phyloP scores from a whole-genome alignment of 1,140 invertebrate species.

The Augochlora pura region DNA sequence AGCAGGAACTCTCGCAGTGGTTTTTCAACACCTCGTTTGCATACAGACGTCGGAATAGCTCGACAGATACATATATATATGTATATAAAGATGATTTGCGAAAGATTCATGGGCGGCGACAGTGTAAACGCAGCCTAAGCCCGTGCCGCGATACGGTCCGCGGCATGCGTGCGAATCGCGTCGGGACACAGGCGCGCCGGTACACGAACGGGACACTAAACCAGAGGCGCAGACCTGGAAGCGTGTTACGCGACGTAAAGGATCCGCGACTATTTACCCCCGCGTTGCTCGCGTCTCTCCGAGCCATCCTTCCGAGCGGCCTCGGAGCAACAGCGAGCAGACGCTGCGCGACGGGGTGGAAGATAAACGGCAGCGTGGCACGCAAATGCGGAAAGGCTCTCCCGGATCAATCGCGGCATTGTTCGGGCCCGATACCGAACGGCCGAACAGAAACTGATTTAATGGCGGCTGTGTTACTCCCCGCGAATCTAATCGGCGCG shows the following conservation, averaged over 20 bases:
- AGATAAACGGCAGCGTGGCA: conserved; percentile 47
- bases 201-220: not conserved
- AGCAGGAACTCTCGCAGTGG: too few relatives aligned
- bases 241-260: conserved; percentile 35
- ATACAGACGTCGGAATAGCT: too few relatives aligned
- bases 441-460: conserved; percentile 42
- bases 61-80: too few relatives aligned
- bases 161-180: not conserved
- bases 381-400: conserved; percentile 48
- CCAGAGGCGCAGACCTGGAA: too few relatives aligned
- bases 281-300: not conserved
- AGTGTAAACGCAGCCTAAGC: not conserved
- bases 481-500: conserved; percentile 21
- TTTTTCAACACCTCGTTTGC: too few relatives aligned
- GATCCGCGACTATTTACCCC: conserved; percentile 17
- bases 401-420: conserved; percentile 49
- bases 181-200: not conserved
- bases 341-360: too few relatives aligned
- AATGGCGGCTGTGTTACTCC: not conserved
- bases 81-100: too few relatives aligned
- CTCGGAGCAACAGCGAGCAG: too few relatives aligned
- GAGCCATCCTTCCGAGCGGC: too few relatives aligned
- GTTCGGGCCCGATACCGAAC: conserved; percentile 30
- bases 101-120: not conserved
- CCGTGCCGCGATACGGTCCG: not conserved